Percentiles rank a stretch among this genome's conserved stretches.
phyloP scores from a whole-genome alignment of 2,888 invertebrate species.

The Euplagia quadripunctaria region DNA sequence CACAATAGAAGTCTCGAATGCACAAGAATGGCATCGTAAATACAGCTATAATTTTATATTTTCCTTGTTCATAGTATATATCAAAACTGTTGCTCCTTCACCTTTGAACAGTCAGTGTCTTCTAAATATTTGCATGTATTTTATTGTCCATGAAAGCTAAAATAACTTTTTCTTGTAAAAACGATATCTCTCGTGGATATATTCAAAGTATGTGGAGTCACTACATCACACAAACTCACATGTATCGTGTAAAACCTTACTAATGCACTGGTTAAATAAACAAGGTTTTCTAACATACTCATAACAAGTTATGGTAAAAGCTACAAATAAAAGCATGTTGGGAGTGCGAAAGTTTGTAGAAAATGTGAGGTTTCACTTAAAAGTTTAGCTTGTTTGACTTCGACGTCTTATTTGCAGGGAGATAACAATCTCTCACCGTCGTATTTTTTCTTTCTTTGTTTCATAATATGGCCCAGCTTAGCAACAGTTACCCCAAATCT shows the following conservation, averaged over 20 bases:
- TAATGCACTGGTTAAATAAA: not conserved
- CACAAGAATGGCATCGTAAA: no score
- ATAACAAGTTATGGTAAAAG: constrained; percentile 2
- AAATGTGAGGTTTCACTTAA: constrained; percentile 8
- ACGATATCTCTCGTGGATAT: not conserved
- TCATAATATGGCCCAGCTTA: not conserved
- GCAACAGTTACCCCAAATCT: not conserved
- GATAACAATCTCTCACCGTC: not conserved
- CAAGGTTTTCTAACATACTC: not conserved
- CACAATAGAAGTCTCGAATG: no score
- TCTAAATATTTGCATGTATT: no score
- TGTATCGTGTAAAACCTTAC: not conserved
- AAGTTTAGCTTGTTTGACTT: not conserved
- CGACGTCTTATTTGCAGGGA: not conserved
- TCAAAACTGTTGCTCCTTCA: no score
- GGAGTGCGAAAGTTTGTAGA: not conserved
- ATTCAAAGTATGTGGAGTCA: not conserved
- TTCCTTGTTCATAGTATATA: no score
- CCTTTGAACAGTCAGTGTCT: no score
- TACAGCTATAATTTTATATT: no score
- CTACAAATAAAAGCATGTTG: not conserved
- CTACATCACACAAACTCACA: not conserved
- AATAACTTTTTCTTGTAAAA: not conserved
- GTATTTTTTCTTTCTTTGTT: not conserved
- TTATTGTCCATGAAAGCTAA: no score